Evolutionary conservation across 2,888 invertebrate species (phyloP), one percentile per base, ranked within the genome.

Genomic region (Congeria kusceri): DNA sequence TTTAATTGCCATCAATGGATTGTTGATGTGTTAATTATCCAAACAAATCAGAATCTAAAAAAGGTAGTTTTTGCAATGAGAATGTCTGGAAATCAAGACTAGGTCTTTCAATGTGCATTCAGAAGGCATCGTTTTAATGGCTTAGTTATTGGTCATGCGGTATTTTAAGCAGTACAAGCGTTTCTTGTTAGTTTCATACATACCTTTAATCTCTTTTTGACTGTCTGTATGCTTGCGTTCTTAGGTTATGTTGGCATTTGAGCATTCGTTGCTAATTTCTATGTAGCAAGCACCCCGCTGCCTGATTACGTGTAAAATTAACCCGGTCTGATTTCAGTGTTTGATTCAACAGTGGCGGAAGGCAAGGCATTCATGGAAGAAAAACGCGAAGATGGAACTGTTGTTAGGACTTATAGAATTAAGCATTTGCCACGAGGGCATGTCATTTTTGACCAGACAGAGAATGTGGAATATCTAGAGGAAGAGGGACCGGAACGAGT

Each of bases 341-440:
- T 89, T 80, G 89, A 88, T 84, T 73, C 86, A 59, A 63, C 72
- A 13, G 62, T 87, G 28, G 61, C 83, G 59, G 83, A 77, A 28
- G 84, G 86, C 28, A 84, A 88, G 47, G 72, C 77, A 11, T 56
- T 69, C 62, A 80, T 83, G 67, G 89, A 92, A 71, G 88, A 90
- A 64, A 80, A 80, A 13, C 80, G 88, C 25, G 84, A 89, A 5
- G 92, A 92, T 87, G 92, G 92, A 9, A 87, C 90, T 13, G 78
- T 87, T 13, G 85, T 92, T 13, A 88, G 80, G 62, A 86, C 85
- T 32, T 86, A 80, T 27, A 81, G 87, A 58, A 84, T 86, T 18
- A 77, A 84, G 75, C 86, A 81, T 29, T 69, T 81, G 7, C 78
- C 88, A 61, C 65, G 85, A 62, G 58, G 83, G 78, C 73, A 84